Evolutionary conservation across 2,888 invertebrate species (phyloP), one percentile per base, ranked within the genome.

Genomic region (Endomychus coccineus): DNA sequence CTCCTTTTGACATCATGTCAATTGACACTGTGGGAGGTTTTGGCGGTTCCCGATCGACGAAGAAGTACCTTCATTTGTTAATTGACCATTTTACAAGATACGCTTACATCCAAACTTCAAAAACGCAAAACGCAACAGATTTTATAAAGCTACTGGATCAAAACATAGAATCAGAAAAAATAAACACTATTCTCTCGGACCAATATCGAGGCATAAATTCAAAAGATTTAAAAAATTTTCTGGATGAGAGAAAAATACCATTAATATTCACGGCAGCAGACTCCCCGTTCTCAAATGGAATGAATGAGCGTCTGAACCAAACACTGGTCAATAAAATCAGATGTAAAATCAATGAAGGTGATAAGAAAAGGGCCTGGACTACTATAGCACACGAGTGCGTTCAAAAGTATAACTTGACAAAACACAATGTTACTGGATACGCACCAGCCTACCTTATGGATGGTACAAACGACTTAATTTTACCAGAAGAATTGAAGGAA

Each of bases 151-250:
- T 56, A 25, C n/a, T n/a, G n/a, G n/a, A 30, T 48, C n/a, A 24
- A 45, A 27, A 49, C 40, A n/a, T 21, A 37, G 25, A 53, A 44
- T 29, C 14, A 7, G 21, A 50, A 13, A 31, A 48, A 13, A 55
- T 57, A 34, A 43, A 32, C 12, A 51, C 28, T 13, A n/a, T 58
- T n/a, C 34, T 59, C 4, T 34, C 52, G 10, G 56, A 56, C 36
- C 57, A 58, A 49, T 56, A 56, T 34, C 48, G 51, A 6, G 54
- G 54, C 21, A 50, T 58, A 36, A 56, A 56, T 39, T 55, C 55
- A 5, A 49, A 43, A 27, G 51, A 55, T 41, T 53, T 58, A 16
- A 57, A 56, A 42, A 31, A 40, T 11, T 56, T 45, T 43, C 36
- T 56, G 36, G 14, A 49, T 16, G 16, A 43, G 24, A 43, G 51